Evolutionary conservation across 2,797 vertebrate genomes (phyloP), one percentile per base, ranked within the genome.

Genomic region (Labeo calbasu): DNA sequence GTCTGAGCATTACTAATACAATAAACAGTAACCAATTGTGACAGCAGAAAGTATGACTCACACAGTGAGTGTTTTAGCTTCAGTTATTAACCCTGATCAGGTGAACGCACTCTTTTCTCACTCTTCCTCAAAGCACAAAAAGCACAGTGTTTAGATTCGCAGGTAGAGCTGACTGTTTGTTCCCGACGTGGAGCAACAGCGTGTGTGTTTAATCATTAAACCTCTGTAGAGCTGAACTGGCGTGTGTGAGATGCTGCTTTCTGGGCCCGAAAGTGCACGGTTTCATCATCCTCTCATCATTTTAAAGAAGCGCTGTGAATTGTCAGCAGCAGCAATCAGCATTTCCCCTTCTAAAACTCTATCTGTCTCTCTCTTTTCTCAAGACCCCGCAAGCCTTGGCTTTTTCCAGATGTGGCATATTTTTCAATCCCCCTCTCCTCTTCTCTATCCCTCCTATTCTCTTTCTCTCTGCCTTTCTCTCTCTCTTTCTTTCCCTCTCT

Each of bases 381-480:
- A 91, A 95, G 84, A 94, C 92, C 93, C 91, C 86, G 89, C 82
- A 93, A 93, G 94, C 93, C 92, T 92, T 93, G 92, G 93, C 92
- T 93, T 92, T 93, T 92, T 93, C 91, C 89, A 92, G 93, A 89
- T 87, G 79, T 89, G 85, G 72, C 85, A 86, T 88, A 88, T 89
- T 91, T 89, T 90, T 89, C 90, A 92, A 91, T 92, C 90, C 92
- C 81, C 40, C 91, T 91, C 91, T 92, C 92, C 93, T 94, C 91
- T 89, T 85, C 92, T 93, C 93, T 91, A 93, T 93, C 92, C 84
- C 72, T 84, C 90, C 66, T 79, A 82, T 87, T 79, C 82, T 88
- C 79, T 85, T 85, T 77, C 86, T 85, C 53, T 82, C 75, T 77
- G 57, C 73, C 66, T 79, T 61, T 85, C 82, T 87, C 82, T 82